These are phyloP conservation scores for Pterois miles DNA, from an alignment of 2,797 vertebrate genomes.

Conservation along the genomic window DNA sequence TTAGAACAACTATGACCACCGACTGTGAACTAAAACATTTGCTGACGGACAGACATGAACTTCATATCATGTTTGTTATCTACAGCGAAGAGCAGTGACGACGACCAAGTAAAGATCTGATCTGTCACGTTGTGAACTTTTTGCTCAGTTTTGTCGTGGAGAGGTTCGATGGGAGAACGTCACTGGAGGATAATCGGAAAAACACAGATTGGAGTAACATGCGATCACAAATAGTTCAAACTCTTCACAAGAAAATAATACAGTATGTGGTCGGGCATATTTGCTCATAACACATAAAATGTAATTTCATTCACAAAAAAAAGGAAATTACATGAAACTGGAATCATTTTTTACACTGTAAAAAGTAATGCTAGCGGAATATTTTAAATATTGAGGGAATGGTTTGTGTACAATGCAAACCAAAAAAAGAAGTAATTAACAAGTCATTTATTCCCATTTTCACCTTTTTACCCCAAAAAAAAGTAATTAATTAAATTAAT, in stretches of 20 bases:
- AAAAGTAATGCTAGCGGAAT: slow-evolving; percentile 35
- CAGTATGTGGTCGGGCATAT: not conserved
- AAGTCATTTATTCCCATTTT: not conserved
- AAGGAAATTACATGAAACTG: not conserved
- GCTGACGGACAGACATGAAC: no score
- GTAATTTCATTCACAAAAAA: not conserved
- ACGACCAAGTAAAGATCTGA: no score
- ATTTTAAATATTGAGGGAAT: not conserved
- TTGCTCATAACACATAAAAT: not conserved
- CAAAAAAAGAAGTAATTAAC: not conserved
- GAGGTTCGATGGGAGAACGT: not conserved
- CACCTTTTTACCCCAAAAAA: not conserved
- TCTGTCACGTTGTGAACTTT: not conserved
- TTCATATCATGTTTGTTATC: no score
- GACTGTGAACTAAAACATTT: no score
- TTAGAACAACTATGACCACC: no score
- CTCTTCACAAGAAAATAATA: not conserved
- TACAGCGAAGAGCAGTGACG: no score
- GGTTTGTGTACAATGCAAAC: not conserved
- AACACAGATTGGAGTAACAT: not conserved
- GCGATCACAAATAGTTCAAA: not conserved
- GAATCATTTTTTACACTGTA: slow-evolving; percentile 1
- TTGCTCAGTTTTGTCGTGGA: not conserved
- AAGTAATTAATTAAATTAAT: no score
- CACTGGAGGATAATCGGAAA: not conserved